Percentiles rank a stretch among this genome's conserved stretches.
phyloP scores from a whole-genome alignment of 2,888 invertebrate genomes.

The Eledone cirrhosa region DNA sequence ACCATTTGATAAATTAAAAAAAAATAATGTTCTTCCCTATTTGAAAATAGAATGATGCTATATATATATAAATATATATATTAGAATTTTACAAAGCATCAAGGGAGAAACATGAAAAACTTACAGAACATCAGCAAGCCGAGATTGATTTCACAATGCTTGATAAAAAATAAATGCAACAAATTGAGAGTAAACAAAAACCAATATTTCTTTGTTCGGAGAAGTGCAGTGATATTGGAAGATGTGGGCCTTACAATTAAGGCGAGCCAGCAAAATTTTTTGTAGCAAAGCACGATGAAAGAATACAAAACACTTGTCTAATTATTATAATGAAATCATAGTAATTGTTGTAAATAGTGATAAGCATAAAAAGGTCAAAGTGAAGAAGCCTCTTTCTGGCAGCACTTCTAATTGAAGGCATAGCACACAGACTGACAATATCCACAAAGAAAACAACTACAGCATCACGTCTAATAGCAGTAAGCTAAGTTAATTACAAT shows the following conservation, averaged over 20 bases:
- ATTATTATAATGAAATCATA: not conserved
- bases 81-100: not conserved
- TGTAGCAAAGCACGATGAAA: constrained; percentile 22
- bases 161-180: constrained; percentile 25
- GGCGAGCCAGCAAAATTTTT: constrained; percentile 16
- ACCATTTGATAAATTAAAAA: too few relatives aligned
- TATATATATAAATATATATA: too few relatives aligned
- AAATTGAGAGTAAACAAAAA: constrained; percentile 21
- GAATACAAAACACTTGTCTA: constrained; percentile 22
- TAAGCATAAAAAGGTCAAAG: constrained; percentile 11
- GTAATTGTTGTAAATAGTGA: constrained; percentile 7
- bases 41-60: constrained; percentile 1
- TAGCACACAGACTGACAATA: constrained; percentile 21
- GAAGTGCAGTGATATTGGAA: too few relatives aligned
- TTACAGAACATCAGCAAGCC: constrained; percentile 28
- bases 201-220: not conserved
- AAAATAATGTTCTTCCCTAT: too few relatives aligned
- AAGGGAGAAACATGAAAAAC: constrained; percentile 5
- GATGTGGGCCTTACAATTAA: not conserved
- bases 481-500: not conserved
- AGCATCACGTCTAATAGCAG: constrained; percentile 1
- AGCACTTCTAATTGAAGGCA: constrained; percentile 17
- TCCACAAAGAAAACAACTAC: constrained; percentile 23
- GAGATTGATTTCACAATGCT: constrained; percentile 28
- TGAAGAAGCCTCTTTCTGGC: not conserved